These are phyloP conservation scores for Seira ritae DNA, from an alignment of 2,888 invertebrate genomes.

Conservation along the genomic window DNA sequence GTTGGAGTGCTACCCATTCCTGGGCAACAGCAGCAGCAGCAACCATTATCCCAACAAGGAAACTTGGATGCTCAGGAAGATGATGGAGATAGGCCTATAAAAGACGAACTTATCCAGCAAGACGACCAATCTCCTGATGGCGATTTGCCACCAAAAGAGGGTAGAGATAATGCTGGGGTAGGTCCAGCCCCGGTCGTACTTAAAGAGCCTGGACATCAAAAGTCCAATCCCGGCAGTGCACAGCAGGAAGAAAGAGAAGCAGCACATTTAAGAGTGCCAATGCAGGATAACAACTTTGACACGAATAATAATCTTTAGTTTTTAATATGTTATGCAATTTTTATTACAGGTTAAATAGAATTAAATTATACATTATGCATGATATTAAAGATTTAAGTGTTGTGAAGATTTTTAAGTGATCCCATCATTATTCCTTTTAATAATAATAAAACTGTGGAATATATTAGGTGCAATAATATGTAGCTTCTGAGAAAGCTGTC, in stretches of 20 bases:
- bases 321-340: no score
- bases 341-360: not conserved
- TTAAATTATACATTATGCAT: not conserved
- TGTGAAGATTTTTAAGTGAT: not conserved
- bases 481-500: not conserved
- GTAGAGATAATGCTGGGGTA: constrained; percentile 50
- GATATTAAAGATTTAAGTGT: not conserved
- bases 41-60: constrained; percentile 45
- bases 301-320: constrained; percentile 38
- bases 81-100: constrained; percentile 67
- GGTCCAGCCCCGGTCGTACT: constrained; percentile 51
- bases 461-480: constrained; percentile 4
- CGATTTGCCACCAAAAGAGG: constrained; percentile 65
- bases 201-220: constrained; percentile 36
- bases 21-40: constrained; percentile 46
- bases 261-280: constrained; percentile 62
- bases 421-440: not conserved
- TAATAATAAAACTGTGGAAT: no score
- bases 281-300: constrained; percentile 26
- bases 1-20: constrained; percentile 70
- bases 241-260: constrained; percentile 71
- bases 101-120: constrained; percentile 67
- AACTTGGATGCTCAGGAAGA: constrained; percentile 73
- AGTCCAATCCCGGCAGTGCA: constrained; percentile 39
- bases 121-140: constrained; percentile 73